Conservation (phyloP, 2,113 vertebrate species). For the Opisthocomus hoazin region DNA sequence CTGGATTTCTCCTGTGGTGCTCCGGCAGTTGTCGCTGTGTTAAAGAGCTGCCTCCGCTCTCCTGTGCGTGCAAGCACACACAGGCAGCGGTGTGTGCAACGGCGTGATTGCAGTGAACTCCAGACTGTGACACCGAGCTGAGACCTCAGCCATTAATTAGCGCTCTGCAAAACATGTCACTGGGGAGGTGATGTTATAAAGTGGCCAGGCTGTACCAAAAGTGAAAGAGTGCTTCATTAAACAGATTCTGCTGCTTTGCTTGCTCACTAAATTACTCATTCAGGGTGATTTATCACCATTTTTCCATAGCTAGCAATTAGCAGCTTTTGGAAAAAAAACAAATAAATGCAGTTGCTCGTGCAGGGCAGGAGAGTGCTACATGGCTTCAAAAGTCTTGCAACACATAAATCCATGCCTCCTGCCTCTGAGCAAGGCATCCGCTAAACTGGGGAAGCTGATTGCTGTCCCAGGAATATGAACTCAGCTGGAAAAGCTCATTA, state of each 20-base stretch:
- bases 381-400: not conserved
- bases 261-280: conserved; percentile 32
- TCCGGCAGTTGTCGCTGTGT: not conserved
- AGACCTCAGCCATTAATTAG: conserved; percentile 38
- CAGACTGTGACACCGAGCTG: not conserved
- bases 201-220: conserved; percentile 22
- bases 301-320: conserved; percentile 34
- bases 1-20: not conserved
- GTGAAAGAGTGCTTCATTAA: conserved; percentile 38
- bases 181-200: conserved; percentile 29
- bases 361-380: not conserved
- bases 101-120: not conserved
- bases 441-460: not conserved
- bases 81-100: not conserved
- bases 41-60: not conserved
- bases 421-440: not conserved
- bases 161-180: not conserved
- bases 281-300: conserved; percentile 35
- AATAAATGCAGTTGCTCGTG: not conserved
- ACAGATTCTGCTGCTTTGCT: conserved; percentile 24
- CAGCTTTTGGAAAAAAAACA: not conserved
- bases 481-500: not conserved
- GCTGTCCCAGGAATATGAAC: not conserved
- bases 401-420: not conserved
- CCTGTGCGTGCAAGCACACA: not conserved